Evolutionary conservation across 2,113 vertebrate species (phyloP), one percentile per base, ranked within the genome.

Genomic region (Galeopterus variegatus): DNA sequence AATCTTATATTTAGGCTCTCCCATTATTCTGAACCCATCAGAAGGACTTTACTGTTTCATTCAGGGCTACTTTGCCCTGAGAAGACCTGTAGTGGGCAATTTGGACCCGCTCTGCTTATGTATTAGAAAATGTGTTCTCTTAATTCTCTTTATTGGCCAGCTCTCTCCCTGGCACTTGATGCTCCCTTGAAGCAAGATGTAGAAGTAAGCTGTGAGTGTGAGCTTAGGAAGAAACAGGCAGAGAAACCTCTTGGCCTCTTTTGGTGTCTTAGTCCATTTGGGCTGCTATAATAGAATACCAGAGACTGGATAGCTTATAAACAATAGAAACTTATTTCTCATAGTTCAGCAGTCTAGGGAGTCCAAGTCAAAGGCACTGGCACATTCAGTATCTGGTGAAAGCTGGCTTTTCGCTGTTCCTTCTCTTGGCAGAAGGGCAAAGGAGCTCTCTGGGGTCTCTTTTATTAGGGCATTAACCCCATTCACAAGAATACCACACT

Each of bases 101-200:
- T 52, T 28, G 33, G 23, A 84, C 70, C 56, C 26, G 33, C 48
- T n/a, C n/a, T 86, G n/a, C 45, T 92, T 52, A 70, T 15, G 9
- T 31, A n/a, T 56, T 90, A 19, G 48, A 50, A 86, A 65, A n/a
- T 14, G 62, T 36, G 52, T 79, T 67, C 31, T 88, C 60, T 73
- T 50, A 50, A 41, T 85, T 90, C 31, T 75, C 24, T 79, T 77
- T 70, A 24, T 45, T 56, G 48, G 19, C 69, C 79, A 8, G 6
- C 21, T 64, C 77, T 92, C 56, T 96, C 77, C 84, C 64, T 60
- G 14, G 60, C 86, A 84, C 50, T 76, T 95, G 41, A 31, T 64
- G 81, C 83, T 82, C 52, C 13, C 11, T 94, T 54, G 14, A 72
- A 83, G 12, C 84, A 70, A 93, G 64, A 85, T 48, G n/a, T 21